Percentiles rank a stretch among this genome's conserved stretches.
phyloP scores from a whole-genome alignment of 2,888 invertebrate species.

The Eugnorisma glareosa region DNA sequence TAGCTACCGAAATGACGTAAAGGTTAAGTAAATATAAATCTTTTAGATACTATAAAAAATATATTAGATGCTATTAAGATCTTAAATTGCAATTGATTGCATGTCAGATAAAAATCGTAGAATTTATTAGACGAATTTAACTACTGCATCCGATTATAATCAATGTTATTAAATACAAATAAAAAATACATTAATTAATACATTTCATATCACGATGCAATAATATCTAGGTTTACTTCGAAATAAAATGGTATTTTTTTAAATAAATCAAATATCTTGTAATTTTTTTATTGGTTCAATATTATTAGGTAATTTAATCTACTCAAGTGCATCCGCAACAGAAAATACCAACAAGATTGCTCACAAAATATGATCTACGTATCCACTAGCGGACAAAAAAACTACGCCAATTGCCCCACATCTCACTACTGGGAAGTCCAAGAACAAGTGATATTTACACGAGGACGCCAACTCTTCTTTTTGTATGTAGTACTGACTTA shows the following conservation, averaged over 20 bases:
- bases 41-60: not conserved
- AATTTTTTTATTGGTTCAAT: not conserved
- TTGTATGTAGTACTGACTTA: slow-evolving; percentile 60
- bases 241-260: not conserved
- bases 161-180: slow-evolving; percentile 2
- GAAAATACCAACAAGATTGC: slow-evolving; percentile 45
- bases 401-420: slow-evolving; percentile 57
- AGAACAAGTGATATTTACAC: slow-evolving; percentile 82
- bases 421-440: slow-evolving; percentile 74
- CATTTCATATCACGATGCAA: slow-evolving; percentile 8
- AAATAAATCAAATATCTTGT: not conserved
- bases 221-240: not conserved
- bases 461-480: slow-evolving; percentile 85
- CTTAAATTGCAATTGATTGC: slow-evolving; percentile 28
- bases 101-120: slow-evolving; percentile 36
- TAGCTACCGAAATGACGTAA: slow-evolving; percentile 24
- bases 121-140: not conserved
- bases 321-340: not conserved
- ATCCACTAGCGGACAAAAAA: slow-evolving; percentile 48
- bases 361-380: not conserved
- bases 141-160: slow-evolving; percentile 3
- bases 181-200: not conserved
- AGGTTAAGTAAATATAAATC: slow-evolving; percentile 26
- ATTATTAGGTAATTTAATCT: not conserved
- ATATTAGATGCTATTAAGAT: not conserved